A percentile compares a stretch with the other conserved stretches of the same genome.
Conservation (phyloP, 2,888 invertebrate genomes). For the Rhagonycha lutea region DNA sequence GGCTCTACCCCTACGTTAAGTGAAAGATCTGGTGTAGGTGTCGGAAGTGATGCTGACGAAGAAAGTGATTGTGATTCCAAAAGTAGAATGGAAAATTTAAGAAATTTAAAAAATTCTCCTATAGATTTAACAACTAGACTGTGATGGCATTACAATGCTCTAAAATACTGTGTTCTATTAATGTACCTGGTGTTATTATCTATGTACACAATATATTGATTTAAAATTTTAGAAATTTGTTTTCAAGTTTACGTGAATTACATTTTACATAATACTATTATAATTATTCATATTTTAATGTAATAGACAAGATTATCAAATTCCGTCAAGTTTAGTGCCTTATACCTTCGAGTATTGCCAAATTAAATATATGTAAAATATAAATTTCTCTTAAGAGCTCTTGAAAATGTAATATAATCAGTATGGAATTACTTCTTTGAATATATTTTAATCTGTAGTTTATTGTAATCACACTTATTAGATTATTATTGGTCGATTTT, state of each 20-base stretch:
- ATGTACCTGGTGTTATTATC: constrained; percentile 39
- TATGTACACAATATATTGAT: not conserved
- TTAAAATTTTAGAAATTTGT: not conserved
- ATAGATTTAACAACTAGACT: constrained; percentile 73
- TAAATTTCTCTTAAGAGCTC: not conserved
- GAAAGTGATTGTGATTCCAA: constrained; percentile 58
- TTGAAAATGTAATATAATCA: not conserved
- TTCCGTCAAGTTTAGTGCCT: not conserved
- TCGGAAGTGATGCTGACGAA: constrained; percentile 59
- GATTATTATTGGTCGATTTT: not conserved
- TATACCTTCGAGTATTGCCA: not conserved
- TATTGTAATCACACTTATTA: not conserved
- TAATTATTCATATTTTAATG: not conserved
- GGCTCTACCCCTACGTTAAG: constrained; percentile 50
- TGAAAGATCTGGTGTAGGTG: constrained; percentile 41
- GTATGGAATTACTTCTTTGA: not conserved
- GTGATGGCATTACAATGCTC: constrained; percentile 50
- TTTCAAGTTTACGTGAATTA: not conserved
- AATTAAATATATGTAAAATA: not conserved
- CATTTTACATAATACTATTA: not conserved
- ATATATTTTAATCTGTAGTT: not conserved
- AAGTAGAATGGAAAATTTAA: constrained; percentile 52
- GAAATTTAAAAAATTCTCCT: constrained; percentile 57
- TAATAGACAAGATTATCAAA: not conserved
- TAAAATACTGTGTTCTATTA: constrained; percentile 42